phyloP scores from a whole-genome alignment of 1,140 invertebrate genomes.

The Aphelenchoides fujianensis region DNA sequence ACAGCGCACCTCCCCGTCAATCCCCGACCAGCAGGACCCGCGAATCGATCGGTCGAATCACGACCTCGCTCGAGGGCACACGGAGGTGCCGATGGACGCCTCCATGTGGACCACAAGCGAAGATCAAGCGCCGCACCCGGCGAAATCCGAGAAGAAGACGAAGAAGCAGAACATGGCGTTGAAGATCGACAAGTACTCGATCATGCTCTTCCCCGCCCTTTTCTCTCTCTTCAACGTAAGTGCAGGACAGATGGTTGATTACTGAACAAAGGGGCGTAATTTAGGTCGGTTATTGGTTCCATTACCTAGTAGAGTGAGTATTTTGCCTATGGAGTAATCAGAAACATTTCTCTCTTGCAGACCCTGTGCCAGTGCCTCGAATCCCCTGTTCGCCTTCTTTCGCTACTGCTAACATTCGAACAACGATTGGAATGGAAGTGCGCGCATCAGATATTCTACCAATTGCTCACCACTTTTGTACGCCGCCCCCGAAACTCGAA shows the following conservation, averaged over 20 bases:
- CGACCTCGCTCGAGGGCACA: not conserved
- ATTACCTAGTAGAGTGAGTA: conserved; percentile 17
- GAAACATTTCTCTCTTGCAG: too few species aligned
- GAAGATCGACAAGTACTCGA: conserved; percentile 62
- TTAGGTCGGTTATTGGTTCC: conserved; percentile 15
- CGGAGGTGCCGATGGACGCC: conserved; percentile 13
- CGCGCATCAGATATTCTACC: not conserved
- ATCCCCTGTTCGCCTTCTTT: not conserved
- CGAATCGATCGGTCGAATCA: conserved; percentile 4
- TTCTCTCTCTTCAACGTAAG: conserved; percentile 64
- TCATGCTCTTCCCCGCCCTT: conserved; percentile 62
- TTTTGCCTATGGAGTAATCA: not conserved
- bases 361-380: conserved; percentile 1
- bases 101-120: conserved; percentile 28
- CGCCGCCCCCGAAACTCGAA: not conserved
- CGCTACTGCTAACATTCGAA: conserved; percentile 8
- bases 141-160: not conserved
- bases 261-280: too few species aligned
- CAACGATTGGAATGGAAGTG: conserved; percentile 12
- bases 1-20: not conserved
- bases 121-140: conserved; percentile 36
- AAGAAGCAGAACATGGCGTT: conserved; percentile 52
- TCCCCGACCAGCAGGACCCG: not conserved
- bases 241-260: too few species aligned
- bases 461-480: not conserved